phyloP scores from a whole-genome alignment of 2,797 vertebrate species.

The Eutrigla gurnardus region DNA sequence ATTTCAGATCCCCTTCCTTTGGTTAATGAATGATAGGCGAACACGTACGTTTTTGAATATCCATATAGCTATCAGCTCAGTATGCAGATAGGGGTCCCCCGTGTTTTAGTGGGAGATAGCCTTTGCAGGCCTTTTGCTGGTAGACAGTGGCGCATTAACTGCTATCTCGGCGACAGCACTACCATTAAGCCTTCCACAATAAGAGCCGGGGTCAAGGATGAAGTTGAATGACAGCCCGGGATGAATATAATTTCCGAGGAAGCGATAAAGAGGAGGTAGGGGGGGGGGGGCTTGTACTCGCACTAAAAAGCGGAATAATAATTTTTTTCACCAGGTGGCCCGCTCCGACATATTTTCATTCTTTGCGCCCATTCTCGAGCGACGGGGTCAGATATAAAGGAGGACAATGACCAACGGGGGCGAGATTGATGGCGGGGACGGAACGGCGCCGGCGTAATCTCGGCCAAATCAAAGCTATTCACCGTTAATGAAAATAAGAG shows the following conservation, averaged over 20 bases:
- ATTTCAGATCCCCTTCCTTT: slow-evolving; percentile 58
- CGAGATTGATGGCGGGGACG: slow-evolving; percentile 80
- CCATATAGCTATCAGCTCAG: slow-evolving; percentile 68
- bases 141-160: slow-evolving; percentile 76
- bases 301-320: slow-evolving; percentile 78
- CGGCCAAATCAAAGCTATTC: slow-evolving; percentile 84
- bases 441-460: slow-evolving; percentile 68
- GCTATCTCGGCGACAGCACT: slow-evolving; percentile 77
- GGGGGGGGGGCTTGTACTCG: slow-evolving; percentile 66
- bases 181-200: slow-evolving; percentile 81
- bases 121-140: slow-evolving; percentile 65
- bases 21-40: slow-evolving; percentile 62
- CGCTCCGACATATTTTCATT: slow-evolving; percentile 74
- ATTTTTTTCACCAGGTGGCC: slow-evolving; percentile 68
- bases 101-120: slow-evolving; percentile 70
- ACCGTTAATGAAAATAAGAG: slow-evolving; percentile 84
- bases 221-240: slow-evolving; percentile 84
- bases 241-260: slow-evolving; percentile 78
- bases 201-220: slow-evolving; percentile 82
- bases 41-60: slow-evolving; percentile 67
- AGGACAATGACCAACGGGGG: slow-evolving; percentile 78
- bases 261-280: slow-evolving; percentile 78
- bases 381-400: slow-evolving; percentile 79
- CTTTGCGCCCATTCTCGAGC: slow-evolving; percentile 71
- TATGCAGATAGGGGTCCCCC: slow-evolving; percentile 73